Evolutionary conservation across 2,113 vertebrate species (phyloP).

Genomic region (Microtus richardsoni): DNA sequence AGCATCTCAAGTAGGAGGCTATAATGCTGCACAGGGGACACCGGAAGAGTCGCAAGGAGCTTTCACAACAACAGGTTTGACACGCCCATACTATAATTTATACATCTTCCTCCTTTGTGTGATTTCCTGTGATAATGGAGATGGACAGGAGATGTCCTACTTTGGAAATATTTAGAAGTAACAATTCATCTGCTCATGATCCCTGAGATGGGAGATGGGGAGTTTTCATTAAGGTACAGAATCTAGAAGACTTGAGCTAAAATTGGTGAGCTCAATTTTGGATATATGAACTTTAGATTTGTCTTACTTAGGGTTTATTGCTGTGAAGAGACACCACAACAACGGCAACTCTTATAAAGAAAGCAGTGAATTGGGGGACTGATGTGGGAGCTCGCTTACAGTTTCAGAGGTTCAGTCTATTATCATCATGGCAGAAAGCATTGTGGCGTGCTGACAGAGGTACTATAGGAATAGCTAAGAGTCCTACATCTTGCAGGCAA

Average conservation of each 20-base stretch:
- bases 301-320: not conserved
- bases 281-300: not conserved
- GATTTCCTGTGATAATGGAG: not conserved
- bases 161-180: not conserved
- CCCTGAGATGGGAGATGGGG: not conserved
- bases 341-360: not conserved
- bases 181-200: not conserved
- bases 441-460: not conserved
- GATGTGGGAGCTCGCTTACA: not conserved
- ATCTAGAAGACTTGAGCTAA: not conserved
- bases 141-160: not conserved
- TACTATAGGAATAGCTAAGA: not conserved
- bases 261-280: not conserved
- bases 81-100: not conserved
- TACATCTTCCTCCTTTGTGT: not conserved
- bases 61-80: constrained; percentile 19
- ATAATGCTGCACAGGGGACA: not conserved
- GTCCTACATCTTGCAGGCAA: not conserved
- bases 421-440: not conserved
- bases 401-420: not conserved
- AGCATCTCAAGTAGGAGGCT: constrained; percentile 7
- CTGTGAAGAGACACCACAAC: not conserved
- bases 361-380: not conserved
- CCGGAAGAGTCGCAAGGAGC: not conserved
- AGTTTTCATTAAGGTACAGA: not conserved